A percentile compares a stretch with the other conserved stretches of the same genome.
Evolutionary conservation across 2,888 invertebrate species (phyloP).

Genomic region (Leistus spinibarbis): DNA sequence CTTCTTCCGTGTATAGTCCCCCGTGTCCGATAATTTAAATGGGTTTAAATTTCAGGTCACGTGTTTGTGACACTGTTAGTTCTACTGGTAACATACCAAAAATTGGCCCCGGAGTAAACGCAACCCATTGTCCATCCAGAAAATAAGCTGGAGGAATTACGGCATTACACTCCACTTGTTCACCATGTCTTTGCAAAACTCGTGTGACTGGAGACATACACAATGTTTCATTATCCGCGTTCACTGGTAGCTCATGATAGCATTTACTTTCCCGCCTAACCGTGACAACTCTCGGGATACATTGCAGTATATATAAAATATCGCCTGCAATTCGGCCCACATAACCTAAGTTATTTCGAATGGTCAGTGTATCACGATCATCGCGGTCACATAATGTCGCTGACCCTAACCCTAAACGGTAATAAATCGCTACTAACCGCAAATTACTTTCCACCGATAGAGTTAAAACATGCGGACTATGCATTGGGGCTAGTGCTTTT

Average conservation of each 20-base stretch:
- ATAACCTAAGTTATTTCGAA: too few relatives aligned
- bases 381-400: too few relatives aligned
- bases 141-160: background rate
- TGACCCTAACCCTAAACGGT: too few relatives aligned
- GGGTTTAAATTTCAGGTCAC: background rate
- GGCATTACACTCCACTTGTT: background rate
- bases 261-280: background rate
- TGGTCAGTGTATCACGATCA: too few relatives aligned
- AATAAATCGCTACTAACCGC: too few relatives aligned
- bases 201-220: background rate
- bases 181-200: background rate
- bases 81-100: background rate
- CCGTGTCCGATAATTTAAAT: background rate
- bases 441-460: too few relatives aligned
- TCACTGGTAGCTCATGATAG: background rate
- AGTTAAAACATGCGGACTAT: too few relatives aligned
- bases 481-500: too few relatives aligned
- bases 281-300: background rate
- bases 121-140: background rate
- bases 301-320: background rate
- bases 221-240: background rate
- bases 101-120: background rate
- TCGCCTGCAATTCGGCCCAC: too few relatives aligned
- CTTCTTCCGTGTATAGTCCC: background rate
- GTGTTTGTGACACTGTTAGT: background rate